phyloP scores from a whole-genome alignment of 2,888 invertebrate genomes.

The Oxystoma pomonae region DNA sequence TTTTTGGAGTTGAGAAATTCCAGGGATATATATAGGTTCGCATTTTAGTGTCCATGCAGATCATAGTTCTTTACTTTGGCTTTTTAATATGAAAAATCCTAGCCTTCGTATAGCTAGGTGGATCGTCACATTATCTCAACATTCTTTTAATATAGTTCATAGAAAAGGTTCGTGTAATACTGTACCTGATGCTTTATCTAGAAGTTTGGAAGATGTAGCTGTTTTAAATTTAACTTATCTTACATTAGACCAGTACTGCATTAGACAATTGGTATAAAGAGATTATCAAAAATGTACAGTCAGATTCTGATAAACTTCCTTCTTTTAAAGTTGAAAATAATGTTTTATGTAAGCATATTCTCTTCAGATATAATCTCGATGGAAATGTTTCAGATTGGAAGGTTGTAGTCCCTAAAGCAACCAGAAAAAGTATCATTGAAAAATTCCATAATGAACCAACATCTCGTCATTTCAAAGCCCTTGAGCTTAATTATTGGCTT shows the following conservation, averaged over 20 bases:
- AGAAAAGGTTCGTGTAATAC: background rate
- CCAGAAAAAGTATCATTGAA: slow-evolving; percentile 15
- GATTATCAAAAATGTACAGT: slow-evolving; percentile 18
- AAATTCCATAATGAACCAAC: slow-evolving; percentile 23
- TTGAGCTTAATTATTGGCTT: slow-evolving; percentile 22
- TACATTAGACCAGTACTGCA: too few species aligned
- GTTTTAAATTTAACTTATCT: slow-evolving; percentile 15
- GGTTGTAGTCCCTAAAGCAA: slow-evolving; percentile 22
- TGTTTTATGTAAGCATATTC: slow-evolving; percentile 20
- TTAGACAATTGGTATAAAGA: slow-evolving; percentile 21
- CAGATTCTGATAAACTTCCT: slow-evolving; percentile 15
- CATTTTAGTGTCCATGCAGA: too few species aligned
- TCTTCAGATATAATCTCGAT: slow-evolving; percentile 7
- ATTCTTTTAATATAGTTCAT: too few species aligned
- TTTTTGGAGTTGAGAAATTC: too few species aligned
- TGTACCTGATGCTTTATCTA: background rate
- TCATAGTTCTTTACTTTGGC: too few species aligned
- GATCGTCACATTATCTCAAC: too few species aligned
- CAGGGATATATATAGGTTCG: too few species aligned
- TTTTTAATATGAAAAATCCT: too few species aligned
- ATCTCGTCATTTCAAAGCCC: slow-evolving; percentile 28
- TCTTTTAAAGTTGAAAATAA: slow-evolving; percentile 20
- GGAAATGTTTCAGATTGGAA: slow-evolving; percentile 24
- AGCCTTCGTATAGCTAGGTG: too few species aligned
- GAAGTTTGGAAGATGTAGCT: slow-evolving; percentile 16